Evolutionary conservation across 2,113 vertebrate genomes (phyloP), one percentile per base, ranked within the genome.

Genomic region (Seriola aureovittata): DNA sequence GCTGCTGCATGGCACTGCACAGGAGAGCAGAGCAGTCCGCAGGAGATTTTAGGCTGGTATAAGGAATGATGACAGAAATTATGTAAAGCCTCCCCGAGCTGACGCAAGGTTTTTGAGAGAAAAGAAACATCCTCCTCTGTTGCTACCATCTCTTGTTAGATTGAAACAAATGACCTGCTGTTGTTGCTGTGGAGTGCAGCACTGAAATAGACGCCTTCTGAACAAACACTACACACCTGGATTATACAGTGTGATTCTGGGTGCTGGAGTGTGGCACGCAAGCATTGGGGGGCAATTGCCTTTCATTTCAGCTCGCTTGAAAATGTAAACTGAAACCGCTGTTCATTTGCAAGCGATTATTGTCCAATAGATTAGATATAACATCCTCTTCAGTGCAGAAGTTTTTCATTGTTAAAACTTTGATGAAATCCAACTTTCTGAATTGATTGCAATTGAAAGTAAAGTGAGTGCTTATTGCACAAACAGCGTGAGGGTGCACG

Each of bases 121-220:
- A 58, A 23, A 38, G 50, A 55, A 36, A n/a, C 54, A 38, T 17
- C 21, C 63, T 50, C 44, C 14, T 46, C n/a, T 63, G 59, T 25
- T 70, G 48, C 71, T 74, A 75, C 54, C 34, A 67, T 81, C 66
- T 57, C 62, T 70, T 48, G 59, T 75, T 88, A 78, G 74, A 91
- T 66, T 80, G 77, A 88, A 91, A 91, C 70, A 86, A 90, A 91
- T 62, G 82, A 81, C 71, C 60, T 68, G 59, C 46, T 93, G 69
- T 81, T 80, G 66, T 66, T 71, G 55, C 64, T 76, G 32, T 71
- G 84, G 25, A 44, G 74, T 68, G 75, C 68, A 59, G 67, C 76
- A 2, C 17, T 55, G 69, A 77, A 85, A 81, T 68, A 74, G 38
- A 70, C 23, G 12, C 65, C 70, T 76, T 67, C 57, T 73, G 38